Evolutionary conservation across 1,140 invertebrate species (phyloP).

Genomic region (Stratiolaelaps scimitus): DNA sequence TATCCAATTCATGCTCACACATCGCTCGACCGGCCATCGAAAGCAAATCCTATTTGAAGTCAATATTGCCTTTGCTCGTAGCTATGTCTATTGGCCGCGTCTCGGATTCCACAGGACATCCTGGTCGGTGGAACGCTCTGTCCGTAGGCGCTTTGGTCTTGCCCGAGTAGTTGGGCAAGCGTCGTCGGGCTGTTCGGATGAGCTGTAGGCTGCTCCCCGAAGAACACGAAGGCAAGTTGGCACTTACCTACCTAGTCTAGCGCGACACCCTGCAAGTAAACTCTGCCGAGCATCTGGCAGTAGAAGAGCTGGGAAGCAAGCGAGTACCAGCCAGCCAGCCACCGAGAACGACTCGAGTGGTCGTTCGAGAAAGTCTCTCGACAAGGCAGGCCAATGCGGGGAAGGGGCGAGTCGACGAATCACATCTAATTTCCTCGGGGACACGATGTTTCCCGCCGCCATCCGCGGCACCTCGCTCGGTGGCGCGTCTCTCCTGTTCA

Average conservation of each 20-base stretch:
- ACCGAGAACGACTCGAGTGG: neutral
- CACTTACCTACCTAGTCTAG: too few species aligned
- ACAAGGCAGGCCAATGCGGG: too few species aligned
- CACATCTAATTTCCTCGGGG: conserved; percentile 27
- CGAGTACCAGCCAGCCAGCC: neutral
- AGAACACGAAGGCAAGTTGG: too few species aligned
- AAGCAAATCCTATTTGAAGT: conserved; percentile 15
- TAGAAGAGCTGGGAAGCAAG: neutral
- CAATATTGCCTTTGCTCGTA: conserved; percentile 7
- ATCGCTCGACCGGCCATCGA: neutral
- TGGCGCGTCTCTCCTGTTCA: too few species aligned
- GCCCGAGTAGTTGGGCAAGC: neutral
- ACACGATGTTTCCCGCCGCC: neutral
- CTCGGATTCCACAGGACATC: too few species aligned
- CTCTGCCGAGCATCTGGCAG: neutral
- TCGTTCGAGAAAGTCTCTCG: too few species aligned
- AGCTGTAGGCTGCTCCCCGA: too few species aligned
- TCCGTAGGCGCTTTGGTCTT: neutral
- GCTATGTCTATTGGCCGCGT: too few species aligned
- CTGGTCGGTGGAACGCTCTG: too few species aligned
- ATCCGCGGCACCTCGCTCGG: too few species aligned
- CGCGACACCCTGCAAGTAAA: too few species aligned
- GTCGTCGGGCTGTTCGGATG: too few species aligned
- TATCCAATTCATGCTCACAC: neutral
- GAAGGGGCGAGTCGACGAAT: neutral